Conservation (phyloP, 1,140 invertebrate species). For the Nebria ingens region DNA sequence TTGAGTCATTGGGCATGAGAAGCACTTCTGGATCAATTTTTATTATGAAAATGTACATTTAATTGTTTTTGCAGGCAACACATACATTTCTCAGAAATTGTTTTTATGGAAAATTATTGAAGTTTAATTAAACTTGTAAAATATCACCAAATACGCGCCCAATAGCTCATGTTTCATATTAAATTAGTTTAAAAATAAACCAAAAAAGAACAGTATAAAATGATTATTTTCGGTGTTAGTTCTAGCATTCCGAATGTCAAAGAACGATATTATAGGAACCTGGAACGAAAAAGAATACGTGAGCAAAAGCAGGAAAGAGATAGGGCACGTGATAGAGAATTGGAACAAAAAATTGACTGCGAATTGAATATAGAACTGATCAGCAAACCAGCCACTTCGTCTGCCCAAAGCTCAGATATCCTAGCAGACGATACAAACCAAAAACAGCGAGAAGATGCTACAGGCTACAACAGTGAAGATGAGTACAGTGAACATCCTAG, state of each 20-base stretch:
- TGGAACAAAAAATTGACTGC: constrained; percentile 1
- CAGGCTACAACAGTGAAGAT: constrained; percentile 34
- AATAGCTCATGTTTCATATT: too few species aligned
- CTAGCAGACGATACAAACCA: not conserved
- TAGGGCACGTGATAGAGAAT: not conserved
- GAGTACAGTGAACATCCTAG: constrained; percentile 30
- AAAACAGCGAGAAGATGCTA: constrained; percentile 25
- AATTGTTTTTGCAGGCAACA: too few species aligned
- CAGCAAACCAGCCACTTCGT: not conserved
- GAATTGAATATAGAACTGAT: not conserved
- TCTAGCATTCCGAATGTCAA: constrained; percentile 5
- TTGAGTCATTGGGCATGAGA: too few species aligned
- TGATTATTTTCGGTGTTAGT: not conserved
- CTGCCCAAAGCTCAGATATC: not conserved
- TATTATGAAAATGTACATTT: too few species aligned
- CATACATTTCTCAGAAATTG: too few species aligned
- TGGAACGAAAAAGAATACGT: not conserved
- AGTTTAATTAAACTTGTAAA: too few species aligned
- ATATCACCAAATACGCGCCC: too few species aligned
- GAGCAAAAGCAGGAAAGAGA: constrained; percentile 2
- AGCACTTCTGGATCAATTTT: too few species aligned
- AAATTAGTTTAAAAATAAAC: too few species aligned
- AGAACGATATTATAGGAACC: not conserved
- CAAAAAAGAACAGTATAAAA: not conserved
- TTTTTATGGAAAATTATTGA: too few species aligned